Evolutionary conservation across 2,113 vertebrate species (phyloP), one percentile per base, ranked within the genome.

Genomic region (Anoura caudifer): DNA sequence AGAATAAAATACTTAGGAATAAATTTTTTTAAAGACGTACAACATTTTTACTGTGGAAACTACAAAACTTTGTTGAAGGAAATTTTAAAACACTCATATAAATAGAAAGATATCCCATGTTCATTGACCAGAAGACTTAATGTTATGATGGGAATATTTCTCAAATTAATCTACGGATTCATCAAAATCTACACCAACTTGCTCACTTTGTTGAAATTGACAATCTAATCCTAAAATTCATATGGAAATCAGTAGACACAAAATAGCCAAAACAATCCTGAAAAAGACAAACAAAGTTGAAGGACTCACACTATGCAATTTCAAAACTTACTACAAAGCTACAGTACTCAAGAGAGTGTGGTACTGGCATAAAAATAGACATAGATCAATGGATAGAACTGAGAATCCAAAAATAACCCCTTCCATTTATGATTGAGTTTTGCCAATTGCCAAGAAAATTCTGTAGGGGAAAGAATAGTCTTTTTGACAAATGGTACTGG

Each of bases 1-100:
- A 83, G 13, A 43, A 94, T 94, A 52, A 95, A 92, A 95, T 63
- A 54, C 10, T 90, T 54, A 79, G 9, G 5, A 73, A 95, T 80
- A 72, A 50, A 26, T 89, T 15, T 80, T 80, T 59, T 28, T 73
- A 54, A 80, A 84, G 20, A 85, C 69, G 19, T 54, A 47, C n/a
- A 95, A 85, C 65, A 59, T 14, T 63, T 67, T 56, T 52, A 59
- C n/a, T 79, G 31, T 75, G 33, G 65, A 87, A 86, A 90, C 28
- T 86, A 76, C 26, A 90, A 84, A 81, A 17, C 43, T 52, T 26
- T 67, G 24, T 43, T 73, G 47, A 80, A 89, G 84, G 47, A 59
- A 86, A 76, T 86, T 86, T 61, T 89, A 87, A 15, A 72, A 69
- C 13, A 45, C 24, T 28, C n/a, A 86, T 59, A 90, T 84, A 87